Evolutionary conservation across 1,140 invertebrate species (phyloP).

Genomic region (Dryas iulia): DNA sequence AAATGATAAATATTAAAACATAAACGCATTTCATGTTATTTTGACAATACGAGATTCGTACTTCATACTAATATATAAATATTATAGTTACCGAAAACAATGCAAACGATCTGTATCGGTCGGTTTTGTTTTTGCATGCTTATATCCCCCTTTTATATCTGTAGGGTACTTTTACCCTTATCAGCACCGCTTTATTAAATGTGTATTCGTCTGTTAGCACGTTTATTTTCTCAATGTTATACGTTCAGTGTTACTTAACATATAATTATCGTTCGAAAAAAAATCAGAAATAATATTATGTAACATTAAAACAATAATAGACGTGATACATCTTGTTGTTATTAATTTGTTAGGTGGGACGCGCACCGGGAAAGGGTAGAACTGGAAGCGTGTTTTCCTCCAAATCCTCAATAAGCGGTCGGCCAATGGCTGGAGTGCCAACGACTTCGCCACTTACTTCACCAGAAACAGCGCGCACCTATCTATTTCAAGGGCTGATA

Average conservation of each 20-base stretch:
- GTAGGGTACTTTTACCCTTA: background rate
- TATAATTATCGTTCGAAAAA: no score
- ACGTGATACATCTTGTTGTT: background rate
- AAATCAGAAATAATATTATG: no score
- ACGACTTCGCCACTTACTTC: conserved; percentile 91
- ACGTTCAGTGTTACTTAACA: no score
- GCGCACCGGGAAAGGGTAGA: conserved; percentile 82
- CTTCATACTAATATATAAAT: no score
- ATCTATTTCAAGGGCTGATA: conserved; percentile 93
- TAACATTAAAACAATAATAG: background rate
- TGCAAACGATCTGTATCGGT: background rate
- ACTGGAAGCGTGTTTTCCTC: conserved; percentile 95
- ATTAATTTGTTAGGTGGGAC: conserved; percentile 22
- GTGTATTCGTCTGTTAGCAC: background rate
- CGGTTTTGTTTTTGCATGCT: background rate
- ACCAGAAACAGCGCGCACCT: conserved; percentile 92
- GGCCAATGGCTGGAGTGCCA: conserved; percentile 94
- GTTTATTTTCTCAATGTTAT: background rate
- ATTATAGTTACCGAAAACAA: background rate
- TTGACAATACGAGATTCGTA: no score
- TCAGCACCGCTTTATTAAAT: background rate
- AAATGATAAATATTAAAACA: no score
- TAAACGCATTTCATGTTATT: no score
- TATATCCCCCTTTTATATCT: background rate
- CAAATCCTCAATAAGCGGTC: conserved; percentile 93